phyloP scores from a whole-genome alignment of 2,113 vertebrate species.

The Nycticryphes semicollaris region DNA sequence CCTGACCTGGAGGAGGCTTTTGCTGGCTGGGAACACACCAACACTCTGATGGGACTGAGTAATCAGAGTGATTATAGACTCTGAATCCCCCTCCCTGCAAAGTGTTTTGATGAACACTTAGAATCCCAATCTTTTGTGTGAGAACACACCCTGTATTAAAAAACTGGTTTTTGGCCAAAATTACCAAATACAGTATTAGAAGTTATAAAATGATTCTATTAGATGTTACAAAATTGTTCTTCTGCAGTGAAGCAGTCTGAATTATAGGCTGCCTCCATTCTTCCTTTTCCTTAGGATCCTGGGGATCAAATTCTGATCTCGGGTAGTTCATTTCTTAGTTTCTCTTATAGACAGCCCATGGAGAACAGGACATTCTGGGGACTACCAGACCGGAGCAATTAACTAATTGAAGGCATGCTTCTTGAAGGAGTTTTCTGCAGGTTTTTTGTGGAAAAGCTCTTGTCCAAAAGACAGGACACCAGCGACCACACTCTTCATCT shows the following conservation, averaged over 20 bases:
- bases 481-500: neutral
- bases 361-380: neutral
- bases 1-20: neutral
- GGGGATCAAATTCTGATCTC: neutral
- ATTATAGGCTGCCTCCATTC: neutral
- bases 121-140: neutral
- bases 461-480: neutral
- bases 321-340: neutral
- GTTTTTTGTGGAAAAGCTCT: neutral
- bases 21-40: neutral
- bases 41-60: neutral
- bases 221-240: neutral
- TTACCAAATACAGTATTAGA: neutral
- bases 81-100: neutral
- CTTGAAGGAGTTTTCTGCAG: neutral
- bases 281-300: neutral
- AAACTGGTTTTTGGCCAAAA: neutral
- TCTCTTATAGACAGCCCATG: neutral
- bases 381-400: neutral
- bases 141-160: neutral
- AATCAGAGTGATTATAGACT: neutral
- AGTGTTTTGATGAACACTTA: neutral
- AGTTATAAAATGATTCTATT: neutral
- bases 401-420: neutral
- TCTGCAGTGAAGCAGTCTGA: neutral